A percentile compares a stretch with the other conserved stretches of the same genome.
These are phyloP conservation scores for Bos indicus DNA, from an alignment of 2,113 vertebrate genomes.

Conservation along the genomic window DNA sequence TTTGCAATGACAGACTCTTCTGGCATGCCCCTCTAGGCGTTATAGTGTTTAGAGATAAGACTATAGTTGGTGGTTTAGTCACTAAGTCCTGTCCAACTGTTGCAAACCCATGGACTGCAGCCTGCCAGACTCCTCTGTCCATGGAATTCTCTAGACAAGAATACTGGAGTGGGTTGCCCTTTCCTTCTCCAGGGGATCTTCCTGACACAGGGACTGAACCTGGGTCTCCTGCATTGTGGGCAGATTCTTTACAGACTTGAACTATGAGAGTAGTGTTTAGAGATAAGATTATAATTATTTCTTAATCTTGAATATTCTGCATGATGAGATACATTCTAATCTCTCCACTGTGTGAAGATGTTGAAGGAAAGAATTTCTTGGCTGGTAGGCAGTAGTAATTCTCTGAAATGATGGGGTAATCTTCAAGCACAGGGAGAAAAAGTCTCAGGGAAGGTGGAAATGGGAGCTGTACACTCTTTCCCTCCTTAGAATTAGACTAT, in stretches of 20 bases:
- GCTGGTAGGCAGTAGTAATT: not conserved
- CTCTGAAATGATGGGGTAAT: not conserved
- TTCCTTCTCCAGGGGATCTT: not conserved
- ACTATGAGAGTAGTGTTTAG: not conserved
- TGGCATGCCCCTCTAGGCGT: not conserved
- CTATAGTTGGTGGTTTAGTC: not conserved
- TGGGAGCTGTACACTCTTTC: not conserved
- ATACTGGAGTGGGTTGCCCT: not conserved
- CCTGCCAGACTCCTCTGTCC: not conserved
- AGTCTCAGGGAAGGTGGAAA: not conserved
- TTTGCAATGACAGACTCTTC: not conserved
- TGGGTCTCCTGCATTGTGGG: not conserved
- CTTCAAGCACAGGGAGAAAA: not conserved
- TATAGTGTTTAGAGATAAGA: not conserved
- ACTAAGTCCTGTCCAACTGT: not conserved
- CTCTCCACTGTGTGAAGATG: not conserved
- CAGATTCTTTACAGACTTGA: not conserved
- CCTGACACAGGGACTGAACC: not conserved
- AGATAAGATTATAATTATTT: not conserved
- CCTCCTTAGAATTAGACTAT: not conserved
- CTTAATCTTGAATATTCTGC: slow-evolving; percentile 2
- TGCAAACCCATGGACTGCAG: not conserved
- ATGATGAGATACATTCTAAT: not conserved
- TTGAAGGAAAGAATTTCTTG: not conserved
- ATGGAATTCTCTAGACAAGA: not conserved